These are phyloP conservation scores for Volucella inanis DNA, from an alignment of 2,888 invertebrate genomes.

Conservation along the genomic window DNA sequence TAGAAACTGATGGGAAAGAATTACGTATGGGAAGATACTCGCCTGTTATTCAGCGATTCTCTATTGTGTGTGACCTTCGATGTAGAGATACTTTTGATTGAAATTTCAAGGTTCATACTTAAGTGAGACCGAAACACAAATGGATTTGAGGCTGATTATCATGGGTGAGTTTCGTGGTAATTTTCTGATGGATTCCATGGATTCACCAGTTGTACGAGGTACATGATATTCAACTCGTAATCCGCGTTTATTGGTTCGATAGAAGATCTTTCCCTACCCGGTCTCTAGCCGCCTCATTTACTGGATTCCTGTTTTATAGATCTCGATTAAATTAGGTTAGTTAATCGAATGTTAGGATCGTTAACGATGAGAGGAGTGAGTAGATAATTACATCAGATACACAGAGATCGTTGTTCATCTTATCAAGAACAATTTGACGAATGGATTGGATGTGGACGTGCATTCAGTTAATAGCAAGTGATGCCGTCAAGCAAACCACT, in stretches of 20 bases:
- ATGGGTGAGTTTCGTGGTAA: not conserved
- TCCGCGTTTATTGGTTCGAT: too few relatives aligned
- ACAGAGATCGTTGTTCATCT: not conserved
- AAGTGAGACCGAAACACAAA: not conserved
- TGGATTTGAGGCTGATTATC: not conserved
- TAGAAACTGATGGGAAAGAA: slow-evolving; percentile 1
- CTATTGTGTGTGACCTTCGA: slow-evolving; percentile 37
- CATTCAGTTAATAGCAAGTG: not conserved
- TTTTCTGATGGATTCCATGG: slow-evolving; percentile 2
- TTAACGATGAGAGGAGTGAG: not conserved
- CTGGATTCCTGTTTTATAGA: slow-evolving; percentile 15
- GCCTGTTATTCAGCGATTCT: not conserved
- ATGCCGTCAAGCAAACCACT: not conserved
- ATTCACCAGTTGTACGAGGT: not conserved
- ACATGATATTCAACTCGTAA: not conserved
- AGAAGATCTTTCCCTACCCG: too few relatives aligned
- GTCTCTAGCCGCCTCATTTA: not conserved
- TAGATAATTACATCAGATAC: slow-evolving; percentile 13
- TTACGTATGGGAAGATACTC: slow-evolving; percentile 13
- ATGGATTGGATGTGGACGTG: not conserved
- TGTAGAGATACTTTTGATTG: slow-evolving; percentile 45
- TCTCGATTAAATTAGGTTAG: slow-evolving; percentile 15
- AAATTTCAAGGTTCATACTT: slow-evolving; percentile 34
- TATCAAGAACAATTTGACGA: not conserved
- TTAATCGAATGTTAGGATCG: not conserved